Conservation (phyloP, 2,113 vertebrate species). For the Syngnathus typhle region DNA sequence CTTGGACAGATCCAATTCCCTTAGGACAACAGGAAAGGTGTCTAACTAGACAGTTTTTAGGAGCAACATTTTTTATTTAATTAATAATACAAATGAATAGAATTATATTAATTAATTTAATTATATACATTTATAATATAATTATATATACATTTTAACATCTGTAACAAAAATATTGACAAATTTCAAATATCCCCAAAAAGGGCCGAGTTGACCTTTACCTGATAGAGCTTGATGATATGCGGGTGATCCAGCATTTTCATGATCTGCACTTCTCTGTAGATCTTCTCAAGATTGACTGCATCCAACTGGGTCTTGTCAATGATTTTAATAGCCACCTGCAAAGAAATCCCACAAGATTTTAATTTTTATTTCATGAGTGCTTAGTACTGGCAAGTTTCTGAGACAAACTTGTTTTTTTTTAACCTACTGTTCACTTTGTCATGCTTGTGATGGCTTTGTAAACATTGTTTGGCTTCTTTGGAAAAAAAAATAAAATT, state of each 20-base stretch:
- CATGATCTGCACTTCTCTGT: conserved; percentile 97
- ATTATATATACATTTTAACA: no score
- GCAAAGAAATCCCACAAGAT: conserved; percentile 41
- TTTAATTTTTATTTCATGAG: neutral
- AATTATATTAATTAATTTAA: no score
- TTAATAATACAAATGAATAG: no score
- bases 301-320: conserved; percentile 96
- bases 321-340: conserved; percentile 99
- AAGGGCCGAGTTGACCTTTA: conserved; percentile 38
- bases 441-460: no score
- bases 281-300: conserved; percentile 96
- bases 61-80: no score
- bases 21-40: conserved; percentile 16
- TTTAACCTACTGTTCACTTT: no score
- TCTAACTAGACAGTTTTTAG: conserved; percentile 9
- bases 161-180: neutral
- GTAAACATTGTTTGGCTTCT: no score
- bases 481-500: no score
- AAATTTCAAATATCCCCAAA: neutral
- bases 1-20: conserved; percentile 16
- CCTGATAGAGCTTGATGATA: conserved; percentile 98
- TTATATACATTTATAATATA: no score
- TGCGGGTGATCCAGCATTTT: conserved; percentile 96
- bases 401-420: no score
- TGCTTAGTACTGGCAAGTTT: no score